Evolutionary conservation across 2,113 vertebrate species (phyloP), one percentile per base, ranked within the genome.

Genomic region (Narcine bancroftii): DNA sequence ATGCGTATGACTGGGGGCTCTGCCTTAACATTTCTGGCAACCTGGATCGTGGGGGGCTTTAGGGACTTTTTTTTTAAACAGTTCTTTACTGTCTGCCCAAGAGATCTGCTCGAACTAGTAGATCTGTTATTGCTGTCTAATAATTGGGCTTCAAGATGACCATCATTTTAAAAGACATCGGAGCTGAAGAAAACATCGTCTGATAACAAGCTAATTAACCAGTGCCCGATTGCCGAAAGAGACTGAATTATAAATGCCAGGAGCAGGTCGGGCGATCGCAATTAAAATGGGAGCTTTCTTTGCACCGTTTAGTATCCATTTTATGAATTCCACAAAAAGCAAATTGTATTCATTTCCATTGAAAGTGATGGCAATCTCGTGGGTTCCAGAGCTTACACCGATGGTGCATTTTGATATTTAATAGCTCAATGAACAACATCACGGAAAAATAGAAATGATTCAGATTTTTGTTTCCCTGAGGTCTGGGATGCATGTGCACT

Each of bases 401-500:
- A 63, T 33, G 33, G 81, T 63, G 81, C 81, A 63, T 87, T 87
- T 87, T 56, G 53, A 87, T 87, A 60, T 87, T 60, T 85, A 36
- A 60, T 26, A 53, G 79, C 47, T 83, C 79, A 83, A n/a, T 36
- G 53, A 87, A 19, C 53, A 87, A n/a, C 81, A 87, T 87, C 81
- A 19, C 56, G 17, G 81, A 60, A 53, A 87, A 47, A 53, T 60
- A 60, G 93, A 94, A 94, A 93, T 92, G 94, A 93, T 94, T 94
- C 93, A 92, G 94, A 93, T 92, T 93, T 94, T 94, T 93, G 95
- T 95, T 93, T 93, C 92, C 94, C 93, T 93, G 95, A 94, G 94
- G 92, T 93, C 71, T 92, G 94, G 95, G 93, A 95, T 94, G n/a
- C n/a, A n/a, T n/a, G 95, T 95, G 93, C 93, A 95, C 93, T 95